Conservation (phyloP, 1,140 invertebrate species). For the Colletes latitarsis region DNA sequence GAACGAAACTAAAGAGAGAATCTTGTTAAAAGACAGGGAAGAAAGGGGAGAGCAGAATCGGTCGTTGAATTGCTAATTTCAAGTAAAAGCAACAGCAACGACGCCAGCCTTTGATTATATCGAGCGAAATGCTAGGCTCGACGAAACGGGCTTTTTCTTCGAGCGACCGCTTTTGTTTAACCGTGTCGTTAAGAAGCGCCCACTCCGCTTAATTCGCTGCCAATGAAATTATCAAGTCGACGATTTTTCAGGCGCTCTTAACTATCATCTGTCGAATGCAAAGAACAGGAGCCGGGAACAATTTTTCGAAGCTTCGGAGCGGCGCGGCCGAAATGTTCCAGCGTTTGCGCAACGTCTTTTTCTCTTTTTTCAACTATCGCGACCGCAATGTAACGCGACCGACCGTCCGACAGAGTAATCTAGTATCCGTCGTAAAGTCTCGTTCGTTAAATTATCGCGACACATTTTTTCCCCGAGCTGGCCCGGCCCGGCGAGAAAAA, state of each 20-base stretch:
- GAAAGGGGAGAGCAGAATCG: no score
- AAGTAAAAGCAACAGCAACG: no score
- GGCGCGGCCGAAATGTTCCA: no score
- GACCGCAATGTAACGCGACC: background rate
- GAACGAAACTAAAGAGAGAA: no score
- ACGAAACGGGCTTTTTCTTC: no score
- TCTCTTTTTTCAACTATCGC: background rate
- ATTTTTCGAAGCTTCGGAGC: no score
- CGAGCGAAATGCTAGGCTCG: no score
- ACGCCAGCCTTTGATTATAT: no score
- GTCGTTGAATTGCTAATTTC: no score
- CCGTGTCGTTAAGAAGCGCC: no score
- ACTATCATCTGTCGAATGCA: background rate
- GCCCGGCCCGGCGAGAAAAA: background rate
- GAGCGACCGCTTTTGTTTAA: no score
- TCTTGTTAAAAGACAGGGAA: no score
- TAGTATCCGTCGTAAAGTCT: conserved; percentile 10
- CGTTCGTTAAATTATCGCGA: conserved; percentile 28
- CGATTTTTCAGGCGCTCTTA: background rate
- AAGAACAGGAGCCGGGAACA: background rate
- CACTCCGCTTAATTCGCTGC: background rate
- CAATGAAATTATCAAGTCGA: conserved; percentile 24
- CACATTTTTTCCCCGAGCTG: background rate
- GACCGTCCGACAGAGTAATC: background rate
- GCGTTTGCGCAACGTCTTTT: background rate